Evolutionary conservation across 2,113 vertebrate genomes (phyloP).

Genomic region (Romanogobio albipinnatus): DNA sequence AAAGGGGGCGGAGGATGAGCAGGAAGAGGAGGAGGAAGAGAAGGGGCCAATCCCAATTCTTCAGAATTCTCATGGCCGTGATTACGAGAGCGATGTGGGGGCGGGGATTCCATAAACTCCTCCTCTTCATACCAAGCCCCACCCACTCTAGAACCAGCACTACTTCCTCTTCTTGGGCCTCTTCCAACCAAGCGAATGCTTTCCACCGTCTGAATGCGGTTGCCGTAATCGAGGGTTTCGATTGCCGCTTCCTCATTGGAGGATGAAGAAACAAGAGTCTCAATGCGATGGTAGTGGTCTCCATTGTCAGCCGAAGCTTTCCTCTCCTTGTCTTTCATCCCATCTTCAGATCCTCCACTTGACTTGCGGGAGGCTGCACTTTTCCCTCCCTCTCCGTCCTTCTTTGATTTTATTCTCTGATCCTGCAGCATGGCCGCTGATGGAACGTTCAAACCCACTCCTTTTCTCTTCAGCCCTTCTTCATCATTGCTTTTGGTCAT

Average conservation of each 20-base stretch:
- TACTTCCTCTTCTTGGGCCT: conserved; percentile 79
- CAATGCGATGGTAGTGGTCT: conserved; percentile 90
- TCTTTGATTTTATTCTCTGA: conserved; percentile 78
- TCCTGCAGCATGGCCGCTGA: conserved; percentile 74
- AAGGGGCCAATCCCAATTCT: conserved; percentile 63
- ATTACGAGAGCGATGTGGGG: conserved; percentile 69
- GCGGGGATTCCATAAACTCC: conserved; percentile 73
- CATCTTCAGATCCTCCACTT: conserved; percentile 66
- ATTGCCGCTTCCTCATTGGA: conserved; percentile 89
- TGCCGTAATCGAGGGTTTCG: conserved; percentile 85
- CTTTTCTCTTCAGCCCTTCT: conserved; percentile 75
- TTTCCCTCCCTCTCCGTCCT: conserved; percentile 65
- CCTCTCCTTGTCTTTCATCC: conserved; percentile 59
- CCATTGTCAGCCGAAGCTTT: conserved; percentile 56
- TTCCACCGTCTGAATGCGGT: conserved; percentile 94
- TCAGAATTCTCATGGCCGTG: conserved; percentile 61
- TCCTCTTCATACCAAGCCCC: conserved; percentile 78
- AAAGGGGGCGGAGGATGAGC: conserved; percentile 72
- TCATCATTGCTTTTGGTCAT: conserved; percentile 63
- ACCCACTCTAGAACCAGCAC: conserved; percentile 60
- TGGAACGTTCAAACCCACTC: conserved; percentile 63
- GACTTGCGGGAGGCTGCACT: conserved; percentile 65
- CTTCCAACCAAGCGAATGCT: conserved; percentile 88
- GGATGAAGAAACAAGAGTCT: conserved; percentile 89
- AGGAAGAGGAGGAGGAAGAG: conserved; percentile 51